Evolutionary conservation across 1,140 invertebrate genomes (phyloP).

Genomic region (Aphis gossypii): DNA sequence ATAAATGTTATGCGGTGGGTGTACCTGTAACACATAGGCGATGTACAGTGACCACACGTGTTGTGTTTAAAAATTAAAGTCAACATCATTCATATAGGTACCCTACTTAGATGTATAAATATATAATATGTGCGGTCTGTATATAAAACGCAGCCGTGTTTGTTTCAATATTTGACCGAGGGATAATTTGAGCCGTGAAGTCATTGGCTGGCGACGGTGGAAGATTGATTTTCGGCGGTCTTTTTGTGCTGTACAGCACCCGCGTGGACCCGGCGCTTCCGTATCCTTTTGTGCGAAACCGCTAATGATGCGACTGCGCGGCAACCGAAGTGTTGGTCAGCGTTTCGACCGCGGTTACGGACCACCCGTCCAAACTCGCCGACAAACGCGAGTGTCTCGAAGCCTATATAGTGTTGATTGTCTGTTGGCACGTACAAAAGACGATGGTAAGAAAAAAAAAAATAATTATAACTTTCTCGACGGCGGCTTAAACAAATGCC

Average conservation of each 20-base stretch:
- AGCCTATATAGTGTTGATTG: background rate
- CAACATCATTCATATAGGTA: background rate
- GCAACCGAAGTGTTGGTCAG: constrained; percentile 14
- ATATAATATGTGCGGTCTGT: no score
- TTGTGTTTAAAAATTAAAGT: background rate
- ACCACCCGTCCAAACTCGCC: background rate
- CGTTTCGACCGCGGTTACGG: background rate
- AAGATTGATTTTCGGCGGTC: constrained; percentile 27
- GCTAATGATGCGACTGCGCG: background rate
- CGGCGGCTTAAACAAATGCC: background rate
- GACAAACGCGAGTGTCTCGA: background rate
- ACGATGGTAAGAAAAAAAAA: background rate
- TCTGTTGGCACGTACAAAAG: background rate
- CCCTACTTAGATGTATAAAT: no score
- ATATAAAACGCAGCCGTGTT: background rate
- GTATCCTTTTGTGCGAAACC: constrained; percentile 32
- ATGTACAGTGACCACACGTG: background rate
- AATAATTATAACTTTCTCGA: background rate
- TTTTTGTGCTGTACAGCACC: background rate
- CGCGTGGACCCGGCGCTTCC: background rate
- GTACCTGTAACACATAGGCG: no score
- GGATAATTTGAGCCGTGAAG: background rate
- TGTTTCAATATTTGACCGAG: constrained; percentile 33
- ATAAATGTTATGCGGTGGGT: no score
- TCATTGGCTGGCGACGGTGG: background rate